phyloP scores from a whole-genome alignment of 2,797 vertebrate genomes.

The Kryptolebias ocellatus region DNA sequence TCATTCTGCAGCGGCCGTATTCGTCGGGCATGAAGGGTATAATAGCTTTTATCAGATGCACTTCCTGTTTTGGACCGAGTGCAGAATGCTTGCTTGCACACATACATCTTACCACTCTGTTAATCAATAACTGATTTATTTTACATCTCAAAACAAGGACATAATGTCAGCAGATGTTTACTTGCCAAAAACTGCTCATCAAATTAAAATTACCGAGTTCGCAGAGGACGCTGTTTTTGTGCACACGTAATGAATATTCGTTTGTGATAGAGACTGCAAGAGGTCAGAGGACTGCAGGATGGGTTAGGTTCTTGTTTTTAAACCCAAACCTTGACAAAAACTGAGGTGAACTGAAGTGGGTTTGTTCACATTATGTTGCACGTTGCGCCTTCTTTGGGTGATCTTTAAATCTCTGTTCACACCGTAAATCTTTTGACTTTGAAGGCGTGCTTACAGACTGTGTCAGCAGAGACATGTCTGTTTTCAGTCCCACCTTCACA shows the following conservation, averaged over 20 bases:
- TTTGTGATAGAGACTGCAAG: neutral
- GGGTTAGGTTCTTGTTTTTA: constrained; percentile 7
- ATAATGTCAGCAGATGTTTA: constrained; percentile 43
- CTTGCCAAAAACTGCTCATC: constrained; percentile 48
- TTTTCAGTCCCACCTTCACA: neutral
- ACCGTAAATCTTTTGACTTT: neutral
- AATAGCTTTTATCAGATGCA: constrained; percentile 51
- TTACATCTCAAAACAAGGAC: constrained; percentile 58
- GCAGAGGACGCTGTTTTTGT: constrained; percentile 25
- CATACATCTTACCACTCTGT: constrained; percentile 2
- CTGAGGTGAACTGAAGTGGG: no score
- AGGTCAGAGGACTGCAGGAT: constrained; percentile 18
- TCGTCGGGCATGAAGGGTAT: constrained; percentile 49
- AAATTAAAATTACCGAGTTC: constrained; percentile 38
- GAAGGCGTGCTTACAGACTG: neutral
- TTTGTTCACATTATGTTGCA: no score
- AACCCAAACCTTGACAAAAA: constrained; percentile 1
- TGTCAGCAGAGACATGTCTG: constrained; percentile 1
- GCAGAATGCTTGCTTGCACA: constrained; percentile 9
- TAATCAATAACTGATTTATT: constrained; percentile 60
- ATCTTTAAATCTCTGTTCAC: neutral
- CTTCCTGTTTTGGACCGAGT: constrained; percentile 29
- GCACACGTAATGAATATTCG: constrained; percentile 20
- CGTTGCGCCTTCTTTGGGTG: no score
- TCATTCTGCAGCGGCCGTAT: constrained; percentile 41